These are phyloP conservation scores for Aphodius granarius DNA, from an alignment of 2,888 invertebrate genomes.

Conservation along the genomic window DNA sequence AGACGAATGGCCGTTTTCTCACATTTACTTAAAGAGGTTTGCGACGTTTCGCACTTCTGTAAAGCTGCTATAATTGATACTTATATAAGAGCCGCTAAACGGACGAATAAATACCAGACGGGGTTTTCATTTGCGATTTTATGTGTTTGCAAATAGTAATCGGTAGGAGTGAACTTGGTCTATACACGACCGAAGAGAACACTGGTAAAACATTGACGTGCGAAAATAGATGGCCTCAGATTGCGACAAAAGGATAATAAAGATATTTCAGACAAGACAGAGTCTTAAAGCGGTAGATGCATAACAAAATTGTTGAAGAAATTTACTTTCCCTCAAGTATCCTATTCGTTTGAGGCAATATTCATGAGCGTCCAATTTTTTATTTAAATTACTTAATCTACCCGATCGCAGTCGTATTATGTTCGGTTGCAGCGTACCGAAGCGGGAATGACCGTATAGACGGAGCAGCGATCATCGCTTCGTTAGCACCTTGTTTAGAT, in stretches of 20 bases:
- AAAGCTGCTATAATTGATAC: not conserved
- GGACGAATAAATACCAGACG: not conserved
- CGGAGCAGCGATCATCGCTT: not conserved
- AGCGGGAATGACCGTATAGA: not conserved
- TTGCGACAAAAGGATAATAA: not conserved
- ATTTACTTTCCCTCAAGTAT: too few relatives aligned
- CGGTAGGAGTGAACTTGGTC: not conserved
- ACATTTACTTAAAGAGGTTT: not conserved
- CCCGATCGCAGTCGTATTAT: not conserved
- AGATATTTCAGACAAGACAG: not conserved
- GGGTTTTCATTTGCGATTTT: not conserved
- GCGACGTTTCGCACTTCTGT: not conserved
- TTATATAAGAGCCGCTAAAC: not conserved
- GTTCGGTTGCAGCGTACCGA: not conserved
- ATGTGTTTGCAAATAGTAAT: constrained; percentile 13
- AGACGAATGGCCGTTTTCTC: not conserved
- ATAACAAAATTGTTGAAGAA: too few relatives aligned
- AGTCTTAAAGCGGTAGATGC: too few relatives aligned
- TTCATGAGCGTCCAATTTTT: not conserved
- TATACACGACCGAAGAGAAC: not conserved
- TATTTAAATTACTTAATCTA: not conserved
- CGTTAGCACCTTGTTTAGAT: not conserved
- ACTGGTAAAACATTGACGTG: not conserved
- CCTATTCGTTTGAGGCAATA: too few relatives aligned
- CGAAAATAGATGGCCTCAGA: not conserved